phyloP scores from a whole-genome alignment of 2,888 invertebrate species.

The Amblyjoppa fuscipennis region DNA sequence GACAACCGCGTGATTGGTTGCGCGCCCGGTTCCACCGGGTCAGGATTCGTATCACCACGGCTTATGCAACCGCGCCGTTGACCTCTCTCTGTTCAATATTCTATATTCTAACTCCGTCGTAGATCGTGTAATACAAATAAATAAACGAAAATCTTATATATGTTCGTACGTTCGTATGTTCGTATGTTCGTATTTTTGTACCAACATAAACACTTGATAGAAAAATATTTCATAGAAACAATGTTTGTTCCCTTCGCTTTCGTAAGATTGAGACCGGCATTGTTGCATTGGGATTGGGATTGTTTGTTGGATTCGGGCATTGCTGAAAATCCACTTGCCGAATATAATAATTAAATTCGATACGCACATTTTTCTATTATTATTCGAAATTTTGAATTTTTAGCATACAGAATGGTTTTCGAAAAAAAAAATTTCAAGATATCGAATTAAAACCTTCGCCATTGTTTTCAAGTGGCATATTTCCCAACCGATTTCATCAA shows the following conservation, averaged over 20 bases:
- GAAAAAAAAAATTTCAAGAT: no score
- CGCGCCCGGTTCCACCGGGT: slow-evolving; percentile 1
- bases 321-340: background rate
- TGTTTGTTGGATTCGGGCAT: background rate
- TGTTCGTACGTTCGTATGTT: no score
- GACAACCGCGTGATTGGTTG: slow-evolving; percentile 41
- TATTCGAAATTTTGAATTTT: no score
- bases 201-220: no score
- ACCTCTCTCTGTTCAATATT: background rate
- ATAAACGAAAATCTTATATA: background rate
- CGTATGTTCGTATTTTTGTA: background rate
- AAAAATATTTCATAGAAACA: no score
- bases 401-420: no score
- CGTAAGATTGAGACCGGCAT: no score
- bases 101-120: background rate
- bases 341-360: background rate
- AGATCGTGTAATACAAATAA: background rate
- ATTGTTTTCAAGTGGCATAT: no score
- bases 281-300: no score
- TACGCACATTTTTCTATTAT: background rate
- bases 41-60: slow-evolving; percentile 36
- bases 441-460: no score
- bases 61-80: background rate
- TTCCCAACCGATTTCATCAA: no score
- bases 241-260: no score